Evolutionary conservation across 2,888 invertebrate genomes (phyloP).

Genomic region (Trissoscelio sp.): DNA sequence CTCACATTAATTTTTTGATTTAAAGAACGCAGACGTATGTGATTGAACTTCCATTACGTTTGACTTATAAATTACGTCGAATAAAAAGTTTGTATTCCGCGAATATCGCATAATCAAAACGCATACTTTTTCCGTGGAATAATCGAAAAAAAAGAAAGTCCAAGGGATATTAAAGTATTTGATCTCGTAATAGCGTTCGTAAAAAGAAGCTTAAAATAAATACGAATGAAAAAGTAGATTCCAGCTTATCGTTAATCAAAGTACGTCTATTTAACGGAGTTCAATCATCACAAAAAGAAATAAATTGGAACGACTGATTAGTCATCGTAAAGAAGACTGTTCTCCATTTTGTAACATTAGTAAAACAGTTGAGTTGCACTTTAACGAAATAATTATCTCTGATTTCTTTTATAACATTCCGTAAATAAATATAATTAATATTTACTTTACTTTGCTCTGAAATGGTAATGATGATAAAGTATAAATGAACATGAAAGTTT

Average conservation of each 20-base stretch:
- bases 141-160: background rate
- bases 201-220: background rate
- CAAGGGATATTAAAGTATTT: background rate
- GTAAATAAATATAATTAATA: too few species aligned
- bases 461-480: too few species aligned
- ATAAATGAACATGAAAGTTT: too few species aligned
- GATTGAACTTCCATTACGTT: constrained; percentile 26
- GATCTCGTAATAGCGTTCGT: background rate
- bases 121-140: background rate
- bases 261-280: background rate
- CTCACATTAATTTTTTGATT: constrained; percentile 44
- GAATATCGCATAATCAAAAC: constrained; percentile 18
- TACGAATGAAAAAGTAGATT: background rate
- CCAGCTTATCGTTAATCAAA: background rate
- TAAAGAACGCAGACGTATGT: constrained; percentile 6
- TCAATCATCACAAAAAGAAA: constrained; percentile 1
- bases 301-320: background rate
- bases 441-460: too few species aligned
- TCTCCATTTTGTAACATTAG: too few species aligned
- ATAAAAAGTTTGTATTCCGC: constrained; percentile 13
- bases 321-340: background rate
- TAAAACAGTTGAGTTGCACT: too few species aligned
- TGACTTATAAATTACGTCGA: constrained; percentile 9
- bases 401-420: too few species aligned
- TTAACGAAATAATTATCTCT: too few species aligned